Evolutionary conservation across 1,140 invertebrate genomes (phyloP).

Genomic region (Thaumatotibia leucotreta): DNA sequence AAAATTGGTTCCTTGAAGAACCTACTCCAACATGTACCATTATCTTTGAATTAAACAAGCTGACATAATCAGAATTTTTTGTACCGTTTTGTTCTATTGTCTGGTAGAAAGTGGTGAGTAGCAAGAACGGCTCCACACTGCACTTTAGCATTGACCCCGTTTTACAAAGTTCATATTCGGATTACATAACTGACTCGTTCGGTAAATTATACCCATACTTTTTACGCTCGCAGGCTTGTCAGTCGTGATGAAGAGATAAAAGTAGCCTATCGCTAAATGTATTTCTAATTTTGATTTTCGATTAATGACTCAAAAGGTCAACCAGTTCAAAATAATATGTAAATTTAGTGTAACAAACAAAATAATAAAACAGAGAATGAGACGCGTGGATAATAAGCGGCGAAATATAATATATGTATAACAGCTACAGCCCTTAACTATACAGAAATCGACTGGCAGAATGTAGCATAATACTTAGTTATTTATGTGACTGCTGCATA

Average conservation of each 20-base stretch:
- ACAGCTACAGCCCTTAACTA: too few relatives aligned
- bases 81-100: constrained; percentile 13
- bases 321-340: too few relatives aligned
- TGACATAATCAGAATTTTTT: constrained; percentile 10
- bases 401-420: too few relatives aligned
- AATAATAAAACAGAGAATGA: too few relatives aligned
- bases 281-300: neutral
- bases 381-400: too few relatives aligned
- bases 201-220: neutral
- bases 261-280: neutral
- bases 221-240: neutral
- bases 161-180: neutral
- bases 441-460: too few relatives aligned
- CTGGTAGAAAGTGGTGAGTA: constrained; percentile 1
- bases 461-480: too few relatives aligned
- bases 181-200: neutral
- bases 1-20: neutral
- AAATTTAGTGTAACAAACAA: too few relatives aligned
- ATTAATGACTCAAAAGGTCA: neutral
- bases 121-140: neutral
- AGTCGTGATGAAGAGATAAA: neutral
- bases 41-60: constrained; percentile 8
- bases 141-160: constrained; percentile 6
- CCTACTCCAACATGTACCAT: neutral
- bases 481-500: too few relatives aligned